These are phyloP conservation scores for Beroe forskalii DNA, from an alignment of 37 sponge, comb jelly and placozoan species.

Conservation along the genomic window DNA sequence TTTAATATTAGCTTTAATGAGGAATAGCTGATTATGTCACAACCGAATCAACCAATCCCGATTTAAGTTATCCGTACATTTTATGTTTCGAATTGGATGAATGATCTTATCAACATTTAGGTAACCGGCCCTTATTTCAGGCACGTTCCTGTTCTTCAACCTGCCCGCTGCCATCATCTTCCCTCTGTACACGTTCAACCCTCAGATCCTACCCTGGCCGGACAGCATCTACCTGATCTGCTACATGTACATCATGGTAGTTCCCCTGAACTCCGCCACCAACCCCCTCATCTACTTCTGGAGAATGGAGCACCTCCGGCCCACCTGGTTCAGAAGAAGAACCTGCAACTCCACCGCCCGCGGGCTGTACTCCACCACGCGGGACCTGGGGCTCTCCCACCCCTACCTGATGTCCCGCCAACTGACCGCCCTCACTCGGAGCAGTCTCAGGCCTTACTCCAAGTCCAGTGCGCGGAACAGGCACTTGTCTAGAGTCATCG, in stretches of 20 bases:
- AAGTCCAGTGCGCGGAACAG: background rate
- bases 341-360: background rate
- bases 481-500: background rate
- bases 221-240: conserved; percentile 8
- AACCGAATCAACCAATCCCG: no score
- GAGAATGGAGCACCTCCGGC: conserved; percentile 6
- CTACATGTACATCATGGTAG: conserved; percentile 28
- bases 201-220: background rate
- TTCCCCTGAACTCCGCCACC: conserved; percentile 6
- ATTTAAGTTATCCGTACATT: no score
- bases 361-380: background rate
- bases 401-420: background rate
- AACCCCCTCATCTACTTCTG: conserved; percentile 40
- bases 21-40: no score
- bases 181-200: background rate
- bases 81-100: no score
- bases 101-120: no score
- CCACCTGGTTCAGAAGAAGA: background rate
- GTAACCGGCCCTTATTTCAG: background rate
- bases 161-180: conserved; percentile 9
- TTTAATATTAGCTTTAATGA: no score
- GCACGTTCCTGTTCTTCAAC: conserved; percentile 33
- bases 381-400: background rate
- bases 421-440: background rate
- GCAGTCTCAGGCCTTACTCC: background rate